Conservation (phyloP, 2,113 vertebrate genomes). For the Dunckerocampus dactyliophorus region DNA sequence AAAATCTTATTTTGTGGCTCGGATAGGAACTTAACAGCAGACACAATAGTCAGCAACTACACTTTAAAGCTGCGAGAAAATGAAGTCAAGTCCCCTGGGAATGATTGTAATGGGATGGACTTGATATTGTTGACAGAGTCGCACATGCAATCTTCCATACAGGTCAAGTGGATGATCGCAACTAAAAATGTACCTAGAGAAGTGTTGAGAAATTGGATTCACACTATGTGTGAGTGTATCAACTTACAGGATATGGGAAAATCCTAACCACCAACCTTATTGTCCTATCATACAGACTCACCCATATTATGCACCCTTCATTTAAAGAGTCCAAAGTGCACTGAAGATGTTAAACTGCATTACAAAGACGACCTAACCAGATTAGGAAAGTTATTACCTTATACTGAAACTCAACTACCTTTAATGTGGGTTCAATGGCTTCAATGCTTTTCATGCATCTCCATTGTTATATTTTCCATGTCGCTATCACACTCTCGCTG, state of each 20-base stretch:
- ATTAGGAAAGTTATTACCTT: conserved; percentile 58
- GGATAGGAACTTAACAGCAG: conserved; percentile 2
- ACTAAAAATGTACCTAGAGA: background rate
- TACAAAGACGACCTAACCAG: conserved; percentile 49
- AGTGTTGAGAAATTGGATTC: conserved; percentile 7
- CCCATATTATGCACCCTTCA: conserved; percentile 16
- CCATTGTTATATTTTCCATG: conserved; percentile 19
- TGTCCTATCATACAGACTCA: conserved; percentile 4
- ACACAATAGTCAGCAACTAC: conserved; percentile 7
- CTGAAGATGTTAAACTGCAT: conserved; percentile 50
- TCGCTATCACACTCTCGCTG: conserved; percentile 2
- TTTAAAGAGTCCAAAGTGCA: conserved; percentile 29
- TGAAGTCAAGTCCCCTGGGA: background rate
- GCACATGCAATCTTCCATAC: background rate
- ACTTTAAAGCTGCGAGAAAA: conserved; percentile 8
- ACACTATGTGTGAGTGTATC: conserved; percentile 22
- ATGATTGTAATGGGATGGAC: conserved; percentile 1
- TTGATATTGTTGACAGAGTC: background rate
- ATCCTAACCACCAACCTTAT: conserved; percentile 8
- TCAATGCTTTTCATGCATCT: conserved; percentile 51
- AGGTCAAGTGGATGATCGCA: background rate
- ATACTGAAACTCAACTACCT: conserved; percentile 51
- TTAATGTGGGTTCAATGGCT: conserved; percentile 57
- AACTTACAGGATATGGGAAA: conserved; percentile 23
- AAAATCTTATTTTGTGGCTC: conserved; percentile 9